Conservation (phyloP, 2,797 vertebrate species). For the Semotilus atromaculatus region DNA sequence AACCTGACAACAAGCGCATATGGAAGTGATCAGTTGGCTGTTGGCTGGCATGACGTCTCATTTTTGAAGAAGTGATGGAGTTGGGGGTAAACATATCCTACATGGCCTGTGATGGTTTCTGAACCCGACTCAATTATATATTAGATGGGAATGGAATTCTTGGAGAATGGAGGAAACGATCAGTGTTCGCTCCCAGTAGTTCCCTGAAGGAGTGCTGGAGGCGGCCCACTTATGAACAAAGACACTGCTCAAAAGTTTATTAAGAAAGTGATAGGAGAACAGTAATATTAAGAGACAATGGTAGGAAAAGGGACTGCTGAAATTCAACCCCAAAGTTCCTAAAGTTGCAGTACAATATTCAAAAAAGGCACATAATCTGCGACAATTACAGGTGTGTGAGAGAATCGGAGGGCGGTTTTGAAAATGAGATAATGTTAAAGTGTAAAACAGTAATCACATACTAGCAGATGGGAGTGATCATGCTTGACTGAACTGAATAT, state of each 20-base stretch:
- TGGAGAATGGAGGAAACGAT: constrained; percentile 30
- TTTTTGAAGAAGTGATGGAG: constrained; percentile 36
- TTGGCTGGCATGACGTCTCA: constrained; percentile 51
- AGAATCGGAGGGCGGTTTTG: background rate
- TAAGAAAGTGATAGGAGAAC: constrained; percentile 37
- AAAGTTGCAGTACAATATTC: background rate
- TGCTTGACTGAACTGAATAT: constrained; percentile 57
- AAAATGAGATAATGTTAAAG: constrained; percentile 62
- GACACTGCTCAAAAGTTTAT: constrained; percentile 1
- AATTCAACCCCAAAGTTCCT: background rate
- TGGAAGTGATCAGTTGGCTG: constrained; percentile 58
- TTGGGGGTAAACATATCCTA: constrained; percentile 39
- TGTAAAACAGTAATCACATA: constrained; percentile 66
- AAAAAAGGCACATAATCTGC: background rate
- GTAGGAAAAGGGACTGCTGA: constrained; percentile 7
- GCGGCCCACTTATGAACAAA: constrained; percentile 21
- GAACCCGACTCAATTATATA: constrained; percentile 51
- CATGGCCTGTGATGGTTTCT: constrained; percentile 41
- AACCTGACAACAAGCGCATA: constrained; percentile 48
- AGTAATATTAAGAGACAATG: constrained; percentile 50
- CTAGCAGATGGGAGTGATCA: constrained; percentile 57
- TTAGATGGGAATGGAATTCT: constrained; percentile 46
- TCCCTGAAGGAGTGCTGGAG: constrained; percentile 13
- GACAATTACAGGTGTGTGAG: constrained; percentile 25
- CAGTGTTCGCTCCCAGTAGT: constrained; percentile 38